Evolutionary conservation across 2,888 invertebrate species (phyloP).

Genomic region (Margaritifera margaritifera): DNA sequence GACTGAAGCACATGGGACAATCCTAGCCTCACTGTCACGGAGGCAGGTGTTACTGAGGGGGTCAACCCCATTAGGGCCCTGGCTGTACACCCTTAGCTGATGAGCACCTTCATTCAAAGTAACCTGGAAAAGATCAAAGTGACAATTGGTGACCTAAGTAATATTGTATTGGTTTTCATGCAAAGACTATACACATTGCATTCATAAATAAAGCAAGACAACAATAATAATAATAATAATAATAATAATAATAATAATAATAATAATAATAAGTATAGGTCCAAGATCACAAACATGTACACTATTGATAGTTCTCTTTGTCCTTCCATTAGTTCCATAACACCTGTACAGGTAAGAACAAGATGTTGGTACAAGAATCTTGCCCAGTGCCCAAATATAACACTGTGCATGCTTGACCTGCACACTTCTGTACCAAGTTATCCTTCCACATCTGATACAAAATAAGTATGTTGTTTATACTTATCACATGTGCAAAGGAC

Average conservation of each 20-base stretch:
- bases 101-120: slow-evolving; percentile 70
- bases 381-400: too few species aligned
- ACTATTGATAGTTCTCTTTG: too few species aligned
- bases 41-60: slow-evolving; percentile 63
- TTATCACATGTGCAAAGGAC: too few species aligned
- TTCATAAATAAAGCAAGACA: slow-evolving; percentile 1
- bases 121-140: slow-evolving; percentile 46
- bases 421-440: too few species aligned
- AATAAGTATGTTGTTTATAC: too few species aligned
- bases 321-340: too few species aligned
- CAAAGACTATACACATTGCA: slow-evolving; percentile 2
- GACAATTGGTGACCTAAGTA: background rate
- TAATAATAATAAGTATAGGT: background rate
- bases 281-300: background rate
- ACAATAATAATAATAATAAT: background rate
- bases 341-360: too few species aligned
- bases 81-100: slow-evolving; percentile 65
- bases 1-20: slow-evolving; percentile 67
- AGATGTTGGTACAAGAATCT: too few species aligned
- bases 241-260: background rate
- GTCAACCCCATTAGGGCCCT: slow-evolving; percentile 67
- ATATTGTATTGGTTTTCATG: background rate
- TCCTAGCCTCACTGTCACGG: slow-evolving; percentile 52
- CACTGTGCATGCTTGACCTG: too few species aligned
- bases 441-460: too few species aligned